Base-by-base conservation (phyloP, 2,888 invertebrate species). In the Heliconius ismenius region DNA sequence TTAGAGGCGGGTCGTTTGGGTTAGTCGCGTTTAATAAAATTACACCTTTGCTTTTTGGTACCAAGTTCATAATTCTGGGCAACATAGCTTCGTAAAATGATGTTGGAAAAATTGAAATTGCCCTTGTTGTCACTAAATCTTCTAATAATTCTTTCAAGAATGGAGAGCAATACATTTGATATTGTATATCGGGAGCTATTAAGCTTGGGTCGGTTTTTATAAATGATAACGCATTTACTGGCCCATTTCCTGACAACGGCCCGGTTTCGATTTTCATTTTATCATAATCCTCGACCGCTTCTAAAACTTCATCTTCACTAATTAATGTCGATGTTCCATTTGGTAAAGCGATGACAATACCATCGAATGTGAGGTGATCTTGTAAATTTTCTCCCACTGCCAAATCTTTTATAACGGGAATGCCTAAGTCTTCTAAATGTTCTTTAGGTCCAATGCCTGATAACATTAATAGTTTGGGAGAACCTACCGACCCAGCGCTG, bases 1-100 rank as follows among this genome's bases (percentile, higher is more conserved):
- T 95, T 43, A 96, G 84, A 0, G 98, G 98, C 63, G 95, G 91
- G 0, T 96, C 96, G 83, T 95, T 92, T 0, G 97, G 97, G 89
- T 98, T 95, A 0, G 95, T 94, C 0, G 93, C 88, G 83, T 96
- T 96, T 1, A 98, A 87, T 49, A 89, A 83, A 0, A 96, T 79
- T 26, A 90, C 89, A 0, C 96, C 96, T 82, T 95, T 90, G 81
- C 96, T 96, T 81, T 92, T 92, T 0, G 96, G 96, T 10, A 92
- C 89, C 63, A 96, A 82, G 32, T 96, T 89, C 83, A 95, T 95
- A 0, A 96, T 94, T 76, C 95, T 91, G 0, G 95, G 89, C 77
- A 93, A 88, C 3, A 96, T 85, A 0, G 94, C 95, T 79, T 95
- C 91, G 83, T 96, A 96, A 83, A 95, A 96, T 0, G 95, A 83